Evolutionary conservation across 2,113 vertebrate genomes (phyloP).

Genomic region (Bufo gargarizans): DNA sequence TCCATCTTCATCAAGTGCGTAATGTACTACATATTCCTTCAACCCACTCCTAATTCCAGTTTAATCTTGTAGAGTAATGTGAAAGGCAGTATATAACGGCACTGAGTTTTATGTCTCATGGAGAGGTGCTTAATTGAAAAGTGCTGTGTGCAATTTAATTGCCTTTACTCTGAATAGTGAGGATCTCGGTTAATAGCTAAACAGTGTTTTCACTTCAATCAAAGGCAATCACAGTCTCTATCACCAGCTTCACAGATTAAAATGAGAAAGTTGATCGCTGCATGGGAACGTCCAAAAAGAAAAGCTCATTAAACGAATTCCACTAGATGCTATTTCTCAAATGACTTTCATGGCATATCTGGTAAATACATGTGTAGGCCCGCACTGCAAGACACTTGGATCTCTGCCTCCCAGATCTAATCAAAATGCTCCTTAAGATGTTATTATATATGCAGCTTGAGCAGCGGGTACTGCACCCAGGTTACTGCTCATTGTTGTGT

Average conservation of each 20-base stretch:
- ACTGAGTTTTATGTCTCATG: slow-evolving; percentile 20
- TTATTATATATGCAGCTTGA: not conserved
- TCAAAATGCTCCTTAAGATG: not conserved
- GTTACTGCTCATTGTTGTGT: no score
- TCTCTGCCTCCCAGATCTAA: not conserved
- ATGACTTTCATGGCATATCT: not conserved
- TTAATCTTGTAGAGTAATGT: slow-evolving; percentile 46
- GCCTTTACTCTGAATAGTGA: not conserved
- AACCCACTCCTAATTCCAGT: slow-evolving; percentile 22
- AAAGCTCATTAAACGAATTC: not conserved
- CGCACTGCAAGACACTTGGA: not conserved
- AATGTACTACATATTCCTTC: slow-evolving; percentile 27
- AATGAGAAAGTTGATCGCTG: not conserved
- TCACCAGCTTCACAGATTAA: not conserved
- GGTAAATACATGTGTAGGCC: not conserved
- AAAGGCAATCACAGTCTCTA: slow-evolving; percentile 12
- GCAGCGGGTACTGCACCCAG: no score
- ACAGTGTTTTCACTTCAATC: not conserved
- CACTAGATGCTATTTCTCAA: not conserved
- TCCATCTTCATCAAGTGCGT: slow-evolving; percentile 46
- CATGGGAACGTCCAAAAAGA: not conserved
- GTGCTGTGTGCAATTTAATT: slow-evolving; percentile 49
- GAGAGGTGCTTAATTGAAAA: slow-evolving; percentile 41
- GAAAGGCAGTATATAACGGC: slow-evolving; percentile 15
- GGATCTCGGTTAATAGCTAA: slow-evolving; percentile 29